Base-by-base conservation (phyloP, 2,888 invertebrate species). In the Xylophagus ater region DNA sequence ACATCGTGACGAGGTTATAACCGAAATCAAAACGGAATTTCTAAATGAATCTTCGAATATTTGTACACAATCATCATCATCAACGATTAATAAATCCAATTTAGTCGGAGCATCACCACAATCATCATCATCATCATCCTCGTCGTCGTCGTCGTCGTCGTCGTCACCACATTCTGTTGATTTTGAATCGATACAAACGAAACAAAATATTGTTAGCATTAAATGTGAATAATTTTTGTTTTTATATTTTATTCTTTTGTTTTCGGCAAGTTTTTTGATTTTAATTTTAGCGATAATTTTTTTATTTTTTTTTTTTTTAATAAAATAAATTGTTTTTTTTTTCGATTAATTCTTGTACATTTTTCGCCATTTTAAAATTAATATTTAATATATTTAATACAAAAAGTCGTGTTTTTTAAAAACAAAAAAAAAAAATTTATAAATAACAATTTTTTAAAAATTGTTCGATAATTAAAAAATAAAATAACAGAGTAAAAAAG, bases 131-230 rank as follows among this genome's bases (percentile, higher is more conserved):
- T 21, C 34, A 29, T 23, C 39, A 4, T 29, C 34, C 4, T 29
- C 34, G 10, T 21, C 39, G 20, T 18, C 33, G 17, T 23, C 38
- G 14, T 39, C 25, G 13, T n/a, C 55, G 17, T 58, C 59, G 24
- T 47, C 53, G 40, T 58, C 57, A n/a, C 57, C 58, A 2, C 58
- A 60, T 30, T 58, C 60, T 29, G 57, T 55, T 18, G 58, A 57
- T 43, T 56, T 54, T 34, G 36, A 36, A 12, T 14, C 29, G 13
- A 12, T 26, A n/a, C 30, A 21, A 33, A 9, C 13, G 31, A 20
- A 15, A 35, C 29, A 28, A 7, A 37, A 18, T 17, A 31, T 30
- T 37, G 37, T 31, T 23, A 30, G 37, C 20, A 31, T 37, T 31
- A 37, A 37, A 30, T 37, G 37, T 24, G 37, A 37, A 29, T 37